phyloP scores from a whole-genome alignment of 2,113 vertebrate genomes.

The Mola mola region DNA sequence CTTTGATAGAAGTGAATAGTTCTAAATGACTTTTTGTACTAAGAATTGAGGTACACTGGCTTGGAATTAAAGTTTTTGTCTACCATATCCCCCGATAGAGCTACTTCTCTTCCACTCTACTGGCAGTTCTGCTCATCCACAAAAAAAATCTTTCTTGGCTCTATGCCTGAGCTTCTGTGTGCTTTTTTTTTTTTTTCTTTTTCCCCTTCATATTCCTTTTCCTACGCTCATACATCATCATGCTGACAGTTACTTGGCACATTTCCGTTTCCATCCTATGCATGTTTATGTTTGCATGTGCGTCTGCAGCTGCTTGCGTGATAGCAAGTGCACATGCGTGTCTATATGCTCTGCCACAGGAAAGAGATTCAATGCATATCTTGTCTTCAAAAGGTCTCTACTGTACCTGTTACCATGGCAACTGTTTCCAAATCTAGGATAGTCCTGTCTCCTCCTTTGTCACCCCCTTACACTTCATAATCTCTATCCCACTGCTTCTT shows the following conservation, averaged over 20 bases:
- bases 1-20: too few species aligned
- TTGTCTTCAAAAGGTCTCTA: conserved; percentile 52
- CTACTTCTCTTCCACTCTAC: too few species aligned
- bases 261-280: conserved; percentile 14
- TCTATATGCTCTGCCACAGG: conserved; percentile 20
- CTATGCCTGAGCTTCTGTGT: not conserved
- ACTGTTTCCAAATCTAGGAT: conserved; percentile 61
- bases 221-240: conserved; percentile 3
- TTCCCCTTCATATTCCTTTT: not conserved
- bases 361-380: conserved; percentile 40
- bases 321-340: not conserved
- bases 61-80: too few species aligned
- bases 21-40: too few species aligned
- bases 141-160: too few species aligned
- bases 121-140: too few species aligned
- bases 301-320: conserved; percentile 12
- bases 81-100: too few species aligned
- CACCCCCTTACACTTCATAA: conserved; percentile 31
- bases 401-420: conserved; percentile 71
- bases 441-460: conserved; percentile 44
- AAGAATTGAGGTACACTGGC: too few species aligned
- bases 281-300: conserved; percentile 5
- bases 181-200: conserved; percentile 12
- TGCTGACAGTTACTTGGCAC: conserved; percentile 18
- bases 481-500: conserved; percentile 20